Conservation (phyloP, 1,140 invertebrate species). For the Idris sp. region DNA sequence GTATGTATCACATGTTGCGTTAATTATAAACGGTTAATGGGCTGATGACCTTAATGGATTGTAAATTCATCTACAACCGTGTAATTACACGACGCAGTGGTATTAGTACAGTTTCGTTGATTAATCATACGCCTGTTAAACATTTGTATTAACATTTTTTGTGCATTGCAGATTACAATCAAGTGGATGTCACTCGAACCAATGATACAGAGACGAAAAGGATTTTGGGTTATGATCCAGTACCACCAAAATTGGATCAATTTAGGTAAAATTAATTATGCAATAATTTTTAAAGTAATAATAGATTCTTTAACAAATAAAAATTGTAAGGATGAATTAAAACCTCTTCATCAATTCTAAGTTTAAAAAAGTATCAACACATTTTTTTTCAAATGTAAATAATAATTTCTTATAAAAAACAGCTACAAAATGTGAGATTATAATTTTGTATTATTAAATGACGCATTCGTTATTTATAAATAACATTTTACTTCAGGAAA, state of each 20-base stretch:
- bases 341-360: too few species aligned
- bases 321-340: too few species aligned
- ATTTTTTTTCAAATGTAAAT: too few species aligned
- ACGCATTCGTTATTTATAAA: too few species aligned
- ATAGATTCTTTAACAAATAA: too few species aligned
- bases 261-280: background rate
- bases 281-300: too few species aligned
- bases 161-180: constrained; percentile 35
- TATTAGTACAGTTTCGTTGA: constrained; percentile 41
- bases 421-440: too few species aligned
- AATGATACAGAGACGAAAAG: constrained; percentile 1
- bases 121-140: constrained; percentile 47
- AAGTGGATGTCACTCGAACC: background rate
- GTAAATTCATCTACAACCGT: constrained; percentile 47
- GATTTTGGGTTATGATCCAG: background rate
- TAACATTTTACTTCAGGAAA: too few species aligned
- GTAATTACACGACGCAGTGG: constrained; percentile 11
- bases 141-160: constrained; percentile 27
- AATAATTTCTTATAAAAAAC: too few species aligned
- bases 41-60: constrained; percentile 51
- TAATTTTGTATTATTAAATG: too few species aligned
- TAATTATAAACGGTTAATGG: constrained; percentile 56
- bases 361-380: too few species aligned
- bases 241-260: background rate
- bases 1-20: constrained; percentile 46